Evolutionary conservation across 2,113 vertebrate species (phyloP).

Genomic region (Sinocyclocheilus rhinocerous): DNA sequence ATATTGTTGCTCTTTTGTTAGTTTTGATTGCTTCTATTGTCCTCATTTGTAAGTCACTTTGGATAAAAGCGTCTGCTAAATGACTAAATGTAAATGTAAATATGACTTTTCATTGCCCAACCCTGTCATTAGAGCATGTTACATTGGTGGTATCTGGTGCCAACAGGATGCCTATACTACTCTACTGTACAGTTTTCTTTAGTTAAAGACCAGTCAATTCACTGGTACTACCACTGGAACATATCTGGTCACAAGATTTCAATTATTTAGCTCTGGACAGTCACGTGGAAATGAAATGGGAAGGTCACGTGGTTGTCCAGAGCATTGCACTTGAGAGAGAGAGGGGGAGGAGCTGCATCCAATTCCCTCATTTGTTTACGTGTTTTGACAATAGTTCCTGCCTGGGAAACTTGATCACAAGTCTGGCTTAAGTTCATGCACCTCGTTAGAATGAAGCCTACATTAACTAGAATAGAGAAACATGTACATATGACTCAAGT

Average conservation of each 20-base stretch:
- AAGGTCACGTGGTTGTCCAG: constrained; percentile 66
- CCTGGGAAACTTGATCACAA: constrained; percentile 30
- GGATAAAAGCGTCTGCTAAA: too few relatives aligned
- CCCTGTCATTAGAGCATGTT: not conserved
- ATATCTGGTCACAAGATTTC: constrained; percentile 73
- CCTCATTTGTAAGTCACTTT: too few relatives aligned
- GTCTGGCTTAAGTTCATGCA: constrained; percentile 22
- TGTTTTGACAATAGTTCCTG: constrained; percentile 9
- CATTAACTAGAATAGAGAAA: not conserved
- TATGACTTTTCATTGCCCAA: not conserved
- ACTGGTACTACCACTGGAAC: constrained; percentile 49
- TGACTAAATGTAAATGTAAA: too few relatives aligned
- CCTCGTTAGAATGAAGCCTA: constrained; percentile 4
- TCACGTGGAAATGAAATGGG: constrained; percentile 72
- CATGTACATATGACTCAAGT: not conserved
- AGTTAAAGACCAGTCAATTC: not conserved
- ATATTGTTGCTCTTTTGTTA: too few relatives aligned
- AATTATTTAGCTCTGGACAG: constrained; percentile 59
- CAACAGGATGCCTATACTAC: not conserved
- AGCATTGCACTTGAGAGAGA: constrained; percentile 44
- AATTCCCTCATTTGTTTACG: constrained; percentile 50
- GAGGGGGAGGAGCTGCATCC: not conserved
- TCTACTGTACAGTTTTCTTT: not conserved
- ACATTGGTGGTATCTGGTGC: not conserved
- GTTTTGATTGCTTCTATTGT: too few relatives aligned